phyloP scores from a whole-genome alignment of 2,797 vertebrate species.

The Strix occidentalis region DNA sequence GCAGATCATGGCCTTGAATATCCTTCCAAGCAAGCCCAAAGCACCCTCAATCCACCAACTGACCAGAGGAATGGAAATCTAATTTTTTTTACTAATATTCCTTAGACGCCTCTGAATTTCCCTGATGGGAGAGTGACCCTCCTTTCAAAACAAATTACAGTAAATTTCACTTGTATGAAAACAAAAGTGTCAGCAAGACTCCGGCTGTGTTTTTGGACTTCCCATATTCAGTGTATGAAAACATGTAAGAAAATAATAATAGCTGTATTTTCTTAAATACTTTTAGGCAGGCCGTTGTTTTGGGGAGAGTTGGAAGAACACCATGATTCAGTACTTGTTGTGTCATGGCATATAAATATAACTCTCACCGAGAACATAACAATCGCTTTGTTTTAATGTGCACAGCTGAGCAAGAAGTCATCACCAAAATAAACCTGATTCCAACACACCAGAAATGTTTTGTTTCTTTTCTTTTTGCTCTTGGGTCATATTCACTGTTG shows the following conservation, averaged over 20 bases:
- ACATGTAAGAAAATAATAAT: slow-evolving; percentile 40
- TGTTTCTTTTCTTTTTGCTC: slow-evolving; percentile 11
- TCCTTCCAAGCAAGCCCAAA: not conserved
- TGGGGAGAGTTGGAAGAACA: slow-evolving; percentile 49
- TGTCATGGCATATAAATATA: slow-evolving; percentile 59
- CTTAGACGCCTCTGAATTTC: not conserved
- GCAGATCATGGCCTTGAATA: not conserved
- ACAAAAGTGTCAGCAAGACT: slow-evolving; percentile 34
- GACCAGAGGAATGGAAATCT: not conserved
- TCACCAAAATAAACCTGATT: slow-evolving; percentile 56
- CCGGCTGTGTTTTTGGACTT: slow-evolving; percentile 29
- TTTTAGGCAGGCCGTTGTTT: slow-evolving; percentile 35
- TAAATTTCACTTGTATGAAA: slow-evolving; percentile 44
- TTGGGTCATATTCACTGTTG: not conserved
- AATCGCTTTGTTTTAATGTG: slow-evolving; percentile 61
- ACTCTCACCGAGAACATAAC: slow-evolving; percentile 51
- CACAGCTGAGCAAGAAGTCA: slow-evolving; percentile 56
- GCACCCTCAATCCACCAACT: not conserved
- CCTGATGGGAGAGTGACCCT: not conserved
- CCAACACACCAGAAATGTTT: slow-evolving; percentile 31
- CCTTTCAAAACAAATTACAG: slow-evolving; percentile 31
- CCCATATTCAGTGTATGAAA: slow-evolving; percentile 6
- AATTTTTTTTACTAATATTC: not conserved
- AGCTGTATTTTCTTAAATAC: slow-evolving; percentile 32
- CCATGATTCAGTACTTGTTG: not conserved